Base-by-base conservation (phyloP, 1,140 invertebrate species). In the Daktulosphaira vitifoliae region DNA sequence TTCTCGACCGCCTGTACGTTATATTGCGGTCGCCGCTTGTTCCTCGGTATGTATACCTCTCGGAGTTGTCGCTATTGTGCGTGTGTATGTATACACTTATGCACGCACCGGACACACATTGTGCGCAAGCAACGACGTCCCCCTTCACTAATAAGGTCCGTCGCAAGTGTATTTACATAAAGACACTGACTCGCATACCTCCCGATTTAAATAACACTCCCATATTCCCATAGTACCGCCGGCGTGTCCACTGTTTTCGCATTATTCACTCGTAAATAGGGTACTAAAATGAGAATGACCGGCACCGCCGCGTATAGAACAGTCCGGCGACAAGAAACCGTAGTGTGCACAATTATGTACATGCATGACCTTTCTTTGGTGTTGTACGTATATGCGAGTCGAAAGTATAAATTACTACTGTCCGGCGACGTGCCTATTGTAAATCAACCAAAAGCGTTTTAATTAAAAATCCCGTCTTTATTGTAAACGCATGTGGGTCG, bases 201-300 rank as follows among this genome's bases (percentile, higher is more conserved):
- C 54, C 39, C 54, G 38, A 44, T 59, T 59, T 59, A 44, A 59
- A 59, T 59, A 59, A 59, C 56, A 29, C 46, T 48, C 25, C 25
- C 56, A 18, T 59, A 48, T 62, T 46, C 26, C 15, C n/a, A n/a
- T n/a, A n/a, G n/a, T n/a, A n/a, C n/a, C n/a, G n/a, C n/a, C n/a
- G 22, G 26, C 16, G 25, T 13, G 52, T 38, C 4, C 18, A 38
- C 37, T 18, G 16, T 54, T 20, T n/a, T 20, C 52, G 9, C 26
- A 33, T 25, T n/a, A 33, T 33, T 33, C 25, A 9, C 37, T 7
- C 53, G 53, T 3, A 26, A 26, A n/a, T n/a, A 18, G 54, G 38
- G 53, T 56, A 44, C 25, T 44, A 59, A 59, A 59, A 59, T 25
- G 15, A 59, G 54, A 59, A 59, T 44, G 54, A 59, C 54, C 53